Evolutionary conservation across 1,140 invertebrate genomes (phyloP).

Genomic region (Batillaria attramentaria): DNA sequence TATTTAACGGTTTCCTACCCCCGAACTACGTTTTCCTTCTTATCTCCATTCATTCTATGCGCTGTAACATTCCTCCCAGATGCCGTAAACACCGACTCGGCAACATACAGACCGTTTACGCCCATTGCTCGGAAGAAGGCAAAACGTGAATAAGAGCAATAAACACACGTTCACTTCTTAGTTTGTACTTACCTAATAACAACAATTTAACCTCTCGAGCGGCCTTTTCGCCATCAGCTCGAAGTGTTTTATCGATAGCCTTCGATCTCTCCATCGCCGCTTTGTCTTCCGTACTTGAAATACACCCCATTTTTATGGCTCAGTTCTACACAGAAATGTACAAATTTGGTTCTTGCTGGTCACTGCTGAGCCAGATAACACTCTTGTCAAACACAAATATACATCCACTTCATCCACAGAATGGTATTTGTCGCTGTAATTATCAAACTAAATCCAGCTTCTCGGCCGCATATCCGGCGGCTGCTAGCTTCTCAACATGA

Average conservation of each 20-base stretch:
- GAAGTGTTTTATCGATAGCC: slow-evolving; percentile 89
- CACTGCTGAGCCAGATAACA: neutral
- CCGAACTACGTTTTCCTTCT: too few relatives aligned
- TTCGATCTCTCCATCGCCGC: slow-evolving; percentile 79
- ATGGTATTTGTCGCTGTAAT: neutral
- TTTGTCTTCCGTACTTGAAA: slow-evolving; percentile 62
- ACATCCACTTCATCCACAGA: slow-evolving; percentile 17
- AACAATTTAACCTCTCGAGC: slow-evolving; percentile 91
- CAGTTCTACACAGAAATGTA: slow-evolving; percentile 24
- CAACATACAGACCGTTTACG: too few relatives aligned
- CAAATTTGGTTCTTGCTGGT: slow-evolving; percentile 12
- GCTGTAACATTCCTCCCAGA: neutral
- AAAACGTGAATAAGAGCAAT: neutral
- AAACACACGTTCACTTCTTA: too few relatives aligned
- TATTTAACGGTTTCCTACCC: too few relatives aligned
- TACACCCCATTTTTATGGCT: slow-evolving; percentile 61
- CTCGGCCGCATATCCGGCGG: slow-evolving; percentile 23
- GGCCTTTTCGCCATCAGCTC: slow-evolving; percentile 87
- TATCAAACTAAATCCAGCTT: slow-evolving; percentile 4
- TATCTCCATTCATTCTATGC: neutral
- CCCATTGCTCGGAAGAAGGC: too few relatives aligned
- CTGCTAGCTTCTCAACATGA: slow-evolving; percentile 37
- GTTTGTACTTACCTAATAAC: slow-evolving; percentile 79
- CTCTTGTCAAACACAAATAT: slow-evolving; percentile 15
- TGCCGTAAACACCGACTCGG: neutral